Evolutionary conservation across 37 sponge, comb jelly and placozoan species (phyloP).

Genomic region (Lycopodina hypogea): DNA sequence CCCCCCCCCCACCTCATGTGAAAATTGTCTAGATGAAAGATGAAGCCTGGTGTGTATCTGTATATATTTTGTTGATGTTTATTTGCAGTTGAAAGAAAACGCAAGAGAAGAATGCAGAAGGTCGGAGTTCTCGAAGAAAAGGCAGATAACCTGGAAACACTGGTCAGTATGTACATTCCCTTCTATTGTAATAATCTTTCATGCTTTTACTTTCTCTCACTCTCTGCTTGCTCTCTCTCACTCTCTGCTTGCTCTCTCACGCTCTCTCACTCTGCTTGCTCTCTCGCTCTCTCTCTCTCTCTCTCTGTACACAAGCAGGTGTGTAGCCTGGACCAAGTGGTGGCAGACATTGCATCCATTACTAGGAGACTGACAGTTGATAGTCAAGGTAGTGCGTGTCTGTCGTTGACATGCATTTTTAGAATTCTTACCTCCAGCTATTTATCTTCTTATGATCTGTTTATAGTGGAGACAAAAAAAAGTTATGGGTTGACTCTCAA

Average conservation of each 20-base stretch:
- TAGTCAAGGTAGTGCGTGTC: slow-evolving; percentile 13
- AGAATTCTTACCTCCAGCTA: too few species aligned
- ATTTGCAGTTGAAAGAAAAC: slow-evolving; percentile 73
- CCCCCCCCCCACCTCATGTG: not conserved
- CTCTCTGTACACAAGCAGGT: not conserved
- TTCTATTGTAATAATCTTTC: not conserved
- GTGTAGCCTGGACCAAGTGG: slow-evolving; percentile 1
- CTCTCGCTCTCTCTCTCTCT: not conserved
- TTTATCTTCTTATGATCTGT: too few species aligned
- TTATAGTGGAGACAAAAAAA: too few species aligned
- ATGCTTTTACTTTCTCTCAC: too few species aligned
- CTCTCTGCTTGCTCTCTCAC: too few species aligned
- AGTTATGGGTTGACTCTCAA: too few species aligned
- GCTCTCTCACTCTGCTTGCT: too few species aligned
- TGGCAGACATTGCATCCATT: not conserved
- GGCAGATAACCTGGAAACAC: slow-evolving; percentile 71
- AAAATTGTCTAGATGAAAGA: too few species aligned
- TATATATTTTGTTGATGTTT: not conserved
- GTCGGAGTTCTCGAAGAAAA: slow-evolving; percentile 55
- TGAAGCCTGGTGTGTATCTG: too few species aligned
- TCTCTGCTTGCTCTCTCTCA: too few species aligned
- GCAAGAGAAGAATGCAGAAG: slow-evolving; percentile 75
- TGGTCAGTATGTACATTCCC: slow-evolving; percentile 46
- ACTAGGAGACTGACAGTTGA: slow-evolving; percentile 5
- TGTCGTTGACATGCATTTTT: too few species aligned